Evolutionary conservation across 2,113 vertebrate species (phyloP).

Genomic region (Shinisaurus crocodilurus): DNA sequence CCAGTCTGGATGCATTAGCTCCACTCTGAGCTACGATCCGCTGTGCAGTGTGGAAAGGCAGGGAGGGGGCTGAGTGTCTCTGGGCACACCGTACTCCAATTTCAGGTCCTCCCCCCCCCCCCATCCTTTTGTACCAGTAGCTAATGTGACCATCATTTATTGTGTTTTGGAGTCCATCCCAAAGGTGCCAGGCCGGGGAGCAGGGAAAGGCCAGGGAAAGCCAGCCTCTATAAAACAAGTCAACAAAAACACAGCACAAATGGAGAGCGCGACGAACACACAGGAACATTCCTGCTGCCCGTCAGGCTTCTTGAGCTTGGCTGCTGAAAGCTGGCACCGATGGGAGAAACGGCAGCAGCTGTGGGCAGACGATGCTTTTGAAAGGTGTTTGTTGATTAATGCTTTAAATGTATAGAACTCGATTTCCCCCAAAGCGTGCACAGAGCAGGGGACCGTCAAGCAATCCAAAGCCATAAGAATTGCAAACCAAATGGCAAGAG

Average conservation of each 20-base stretch:
- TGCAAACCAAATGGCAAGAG: not conserved
- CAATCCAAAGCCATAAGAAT: not conserved
- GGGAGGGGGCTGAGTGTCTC: not conserved
- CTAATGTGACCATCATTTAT: not conserved
- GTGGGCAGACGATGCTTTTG: too few relatives aligned
- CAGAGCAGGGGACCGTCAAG: not conserved
- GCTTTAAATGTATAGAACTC: too few relatives aligned
- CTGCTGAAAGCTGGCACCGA: not conserved
- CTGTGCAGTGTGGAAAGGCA: not conserved
- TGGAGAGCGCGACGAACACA: not conserved
- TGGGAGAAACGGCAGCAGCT: not conserved
- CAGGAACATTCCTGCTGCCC: not conserved
- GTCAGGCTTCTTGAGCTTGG: not conserved
- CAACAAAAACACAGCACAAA: rapidly evolving
- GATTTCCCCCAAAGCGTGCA: not conserved
- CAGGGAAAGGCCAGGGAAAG: not conserved
- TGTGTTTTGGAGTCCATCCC: not conserved
- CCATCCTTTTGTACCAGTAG: not conserved
- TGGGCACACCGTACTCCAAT: too few relatives aligned
- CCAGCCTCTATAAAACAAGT: not conserved
- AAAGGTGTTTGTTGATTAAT: too few relatives aligned
- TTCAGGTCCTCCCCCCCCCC: not conserved
- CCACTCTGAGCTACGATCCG: not conserved
- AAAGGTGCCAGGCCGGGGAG: too few relatives aligned
- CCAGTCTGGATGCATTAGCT: not conserved